phyloP scores from a whole-genome alignment of 2,888 invertebrate genomes.

The Syrphus vitripennis region DNA sequence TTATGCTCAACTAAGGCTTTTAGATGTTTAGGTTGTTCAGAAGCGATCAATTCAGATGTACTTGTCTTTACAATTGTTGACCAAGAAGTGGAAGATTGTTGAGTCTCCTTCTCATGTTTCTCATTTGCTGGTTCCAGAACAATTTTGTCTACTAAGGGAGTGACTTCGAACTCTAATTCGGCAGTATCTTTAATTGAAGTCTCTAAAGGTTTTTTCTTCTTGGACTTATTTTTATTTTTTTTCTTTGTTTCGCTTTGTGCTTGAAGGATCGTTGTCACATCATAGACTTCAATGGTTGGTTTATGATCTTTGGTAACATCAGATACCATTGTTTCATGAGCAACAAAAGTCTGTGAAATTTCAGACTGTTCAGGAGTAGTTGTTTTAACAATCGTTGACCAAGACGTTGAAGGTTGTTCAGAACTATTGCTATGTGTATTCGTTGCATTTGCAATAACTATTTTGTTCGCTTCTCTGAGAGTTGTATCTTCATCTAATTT shows the following conservation, averaged over 20 bases:
- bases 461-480: no score
- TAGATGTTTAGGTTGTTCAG: not conserved
- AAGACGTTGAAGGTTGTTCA: not conserved
- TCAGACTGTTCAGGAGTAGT: slow-evolving; percentile 68
- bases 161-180: not conserved
- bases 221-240: not conserved
- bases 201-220: not conserved
- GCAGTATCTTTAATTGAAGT: not conserved
- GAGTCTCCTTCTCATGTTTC: not conserved
- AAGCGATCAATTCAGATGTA: not conserved
- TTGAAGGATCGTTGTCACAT: not conserved
- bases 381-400: slow-evolving; percentile 71
- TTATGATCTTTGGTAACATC: not conserved
- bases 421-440: not conserved
- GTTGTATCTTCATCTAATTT: no score
- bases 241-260: not conserved
- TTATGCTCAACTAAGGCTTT: not conserved
- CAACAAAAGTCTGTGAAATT: not conserved
- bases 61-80: not conserved
- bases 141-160: not conserved
- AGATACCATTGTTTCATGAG: not conserved
- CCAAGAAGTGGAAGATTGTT: not conserved
- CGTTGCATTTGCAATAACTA: no score
- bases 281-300: not conserved
- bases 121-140: not conserved